These are phyloP conservation scores for Ranitomeya imitator DNA, from an alignment of 2,113 vertebrate genomes.

Conservation along the genomic window DNA sequence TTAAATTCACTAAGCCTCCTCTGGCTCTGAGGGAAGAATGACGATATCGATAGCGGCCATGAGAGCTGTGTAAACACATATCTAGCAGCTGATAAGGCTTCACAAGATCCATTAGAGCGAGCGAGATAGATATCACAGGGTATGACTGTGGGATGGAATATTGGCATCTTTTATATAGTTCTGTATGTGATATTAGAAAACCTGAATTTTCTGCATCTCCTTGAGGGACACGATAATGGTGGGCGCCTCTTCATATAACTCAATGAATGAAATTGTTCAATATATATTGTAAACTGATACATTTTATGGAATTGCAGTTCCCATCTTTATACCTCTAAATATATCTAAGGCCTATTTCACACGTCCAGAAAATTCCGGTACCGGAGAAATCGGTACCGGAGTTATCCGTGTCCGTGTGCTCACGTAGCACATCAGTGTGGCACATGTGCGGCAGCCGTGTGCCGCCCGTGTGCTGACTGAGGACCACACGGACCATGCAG, in stretches of 20 bases:
- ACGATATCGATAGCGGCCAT: conserved; percentile 19
- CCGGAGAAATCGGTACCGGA: too few species aligned
- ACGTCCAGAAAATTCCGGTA: too few species aligned
- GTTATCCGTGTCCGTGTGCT: too few species aligned
- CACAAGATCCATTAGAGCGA: conserved; percentile 34
- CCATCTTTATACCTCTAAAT: too few species aligned
- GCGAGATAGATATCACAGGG: conserved; percentile 23
- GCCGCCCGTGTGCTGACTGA: too few species aligned
- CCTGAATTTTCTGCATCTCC: neutral
- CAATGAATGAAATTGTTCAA: neutral
- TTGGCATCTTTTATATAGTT: conserved; percentile 16
- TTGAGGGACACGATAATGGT: neutral
- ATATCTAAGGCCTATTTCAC: too few species aligned
- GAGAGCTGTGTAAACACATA: conserved; percentile 44
- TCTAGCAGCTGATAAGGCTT: conserved; percentile 40
- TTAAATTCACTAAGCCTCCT: conserved; percentile 31
- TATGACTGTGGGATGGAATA: conserved; percentile 28
- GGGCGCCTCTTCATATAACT: neutral
- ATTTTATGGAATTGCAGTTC: neutral
- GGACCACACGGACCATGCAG: too few species aligned
- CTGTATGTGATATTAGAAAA: neutral
- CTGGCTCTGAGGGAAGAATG: conserved; percentile 14
- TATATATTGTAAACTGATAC: neutral
- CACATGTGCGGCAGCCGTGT: too few species aligned
- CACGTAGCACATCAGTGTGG: too few species aligned